Evolutionary conservation across 2,797 vertebrate species (phyloP).

Genomic region (Zalophus californianus): DNA sequence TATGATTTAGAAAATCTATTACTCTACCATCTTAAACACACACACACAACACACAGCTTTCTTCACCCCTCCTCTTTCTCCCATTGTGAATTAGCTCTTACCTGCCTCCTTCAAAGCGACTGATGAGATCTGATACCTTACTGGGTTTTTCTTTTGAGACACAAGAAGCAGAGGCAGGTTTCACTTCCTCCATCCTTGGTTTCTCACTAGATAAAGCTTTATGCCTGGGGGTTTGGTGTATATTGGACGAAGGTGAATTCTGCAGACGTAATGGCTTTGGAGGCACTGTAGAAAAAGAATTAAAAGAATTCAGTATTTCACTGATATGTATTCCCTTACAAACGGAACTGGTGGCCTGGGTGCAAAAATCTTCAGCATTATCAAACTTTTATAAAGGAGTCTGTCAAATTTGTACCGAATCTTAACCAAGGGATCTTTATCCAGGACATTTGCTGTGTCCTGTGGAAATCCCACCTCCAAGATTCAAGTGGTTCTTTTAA

Average conservation of each 20-base stretch:
- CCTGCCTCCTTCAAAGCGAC: conserved; percentile 91
- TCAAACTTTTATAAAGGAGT: not conserved
- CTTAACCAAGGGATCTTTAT: not conserved
- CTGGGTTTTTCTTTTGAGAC: conserved; percentile 87
- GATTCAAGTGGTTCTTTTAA: not conserved
- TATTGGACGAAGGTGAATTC: conserved; percentile 81
- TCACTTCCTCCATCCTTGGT: conserved; percentile 89
- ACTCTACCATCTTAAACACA: not conserved
- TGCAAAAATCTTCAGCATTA: conserved; percentile 21
- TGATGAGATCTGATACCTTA: conserved; percentile 92
- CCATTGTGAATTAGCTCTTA: conserved; percentile 75
- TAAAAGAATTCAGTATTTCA: conserved; percentile 63
- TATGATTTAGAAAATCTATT: not conserved
- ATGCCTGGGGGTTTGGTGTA: conserved; percentile 84
- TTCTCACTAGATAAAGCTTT: conserved; percentile 87
- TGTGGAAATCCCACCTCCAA: not conserved
- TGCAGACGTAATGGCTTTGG: conserved; percentile 90
- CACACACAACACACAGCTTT: not conserved
- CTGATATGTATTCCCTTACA: conserved; percentile 7
- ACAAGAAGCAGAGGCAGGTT: conserved; percentile 80
- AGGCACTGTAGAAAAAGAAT: conserved; percentile 88
- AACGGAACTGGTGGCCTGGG: not conserved
- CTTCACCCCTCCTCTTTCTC: not conserved
- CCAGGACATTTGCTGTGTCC: not conserved
- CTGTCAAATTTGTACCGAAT: not conserved